Conservation (phyloP, 64 coral and sea anemone genomes). For the Dendrophyllia cribrosa region DNA sequence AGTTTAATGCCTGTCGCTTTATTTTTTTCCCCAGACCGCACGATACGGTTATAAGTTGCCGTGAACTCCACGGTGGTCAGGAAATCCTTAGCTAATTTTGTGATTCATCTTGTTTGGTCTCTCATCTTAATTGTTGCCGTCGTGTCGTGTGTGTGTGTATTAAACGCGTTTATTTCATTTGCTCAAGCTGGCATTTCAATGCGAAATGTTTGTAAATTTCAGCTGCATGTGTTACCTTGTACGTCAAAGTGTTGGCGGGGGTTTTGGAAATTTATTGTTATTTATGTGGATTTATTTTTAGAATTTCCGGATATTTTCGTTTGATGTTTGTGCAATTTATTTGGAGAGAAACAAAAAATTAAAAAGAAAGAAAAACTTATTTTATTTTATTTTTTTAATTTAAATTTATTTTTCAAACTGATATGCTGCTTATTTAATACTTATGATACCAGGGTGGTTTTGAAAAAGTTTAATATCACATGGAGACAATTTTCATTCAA, state of each 20-base stretch:
- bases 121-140: background rate
- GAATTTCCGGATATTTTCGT: background rate
- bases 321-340: background rate
- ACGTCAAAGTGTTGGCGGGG: background rate
- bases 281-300: background rate
- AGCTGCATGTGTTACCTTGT: background rate
- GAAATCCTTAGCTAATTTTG: background rate
- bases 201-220: slow-evolving; percentile 1
- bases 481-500: background rate
- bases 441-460: background rate
- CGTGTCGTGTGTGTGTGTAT: too few species aligned
- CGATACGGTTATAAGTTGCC: background rate
- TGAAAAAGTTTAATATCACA: background rate
- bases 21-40: too few species aligned
- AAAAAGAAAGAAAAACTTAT: too few species aligned
- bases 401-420: too few species aligned
- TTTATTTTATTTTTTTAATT: too few species aligned
- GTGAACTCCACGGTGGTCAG: background rate
- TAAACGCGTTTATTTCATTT: too few species aligned
- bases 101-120: background rate
- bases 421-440: background rate
- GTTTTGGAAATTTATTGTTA: background rate
- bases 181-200: too few species aligned
- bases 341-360: background rate
- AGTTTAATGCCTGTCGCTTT: too few species aligned